A percentile compares a stretch with the other conserved stretches of the same genome.
phyloP scores from a whole-genome alignment of 2,888 invertebrate species.

The Oscheius sp. region DNA sequence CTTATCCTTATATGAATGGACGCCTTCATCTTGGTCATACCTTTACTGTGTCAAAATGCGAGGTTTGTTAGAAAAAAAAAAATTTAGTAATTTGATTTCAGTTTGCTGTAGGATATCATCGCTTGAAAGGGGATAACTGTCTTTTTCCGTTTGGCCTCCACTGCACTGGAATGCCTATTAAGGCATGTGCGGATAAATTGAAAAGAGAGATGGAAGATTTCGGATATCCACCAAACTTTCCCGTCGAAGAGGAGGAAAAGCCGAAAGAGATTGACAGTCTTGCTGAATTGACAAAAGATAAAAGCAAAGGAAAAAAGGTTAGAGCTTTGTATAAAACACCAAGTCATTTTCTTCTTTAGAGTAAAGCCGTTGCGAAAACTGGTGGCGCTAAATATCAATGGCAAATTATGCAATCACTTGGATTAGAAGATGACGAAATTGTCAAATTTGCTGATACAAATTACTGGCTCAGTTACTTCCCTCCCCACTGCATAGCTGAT shows the following conservation, averaged over 20 bases:
- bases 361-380: slow-evolving; percentile 91
- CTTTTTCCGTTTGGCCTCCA: slow-evolving; percentile 98
- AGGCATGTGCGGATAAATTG: slow-evolving; percentile 96
- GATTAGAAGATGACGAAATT: slow-evolving; percentile 89
- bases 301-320: slow-evolving; percentile 86
- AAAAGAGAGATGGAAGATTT: slow-evolving; percentile 89
- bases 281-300: slow-evolving; percentile 79
- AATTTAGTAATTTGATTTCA: slow-evolving; percentile 70
- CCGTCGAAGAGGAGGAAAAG: slow-evolving; percentile 71
- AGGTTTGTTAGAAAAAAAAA: slow-evolving; percentile 75
- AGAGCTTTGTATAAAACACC: slow-evolving; percentile 61
- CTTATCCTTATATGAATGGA: slow-evolving; percentile 99
- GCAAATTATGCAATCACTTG: slow-evolving; percentile 96
- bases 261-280: slow-evolving; percentile 67
- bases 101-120: slow-evolving; percentile 89
- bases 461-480: slow-evolving; percentile 97
- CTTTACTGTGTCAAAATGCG: slow-evolving; percentile 94
- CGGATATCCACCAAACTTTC: slow-evolving; percentile 86
- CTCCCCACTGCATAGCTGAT: slow-evolving; percentile 86
- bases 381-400: slow-evolving; percentile 91
- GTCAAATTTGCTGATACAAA: slow-evolving; percentile 85
- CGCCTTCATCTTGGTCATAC: slow-evolving; percentile 95
- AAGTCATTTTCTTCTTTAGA: slow-evolving; percentile 74
- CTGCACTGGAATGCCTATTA: slow-evolving; percentile 99
- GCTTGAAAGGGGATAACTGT: slow-evolving; percentile 88